These are phyloP conservation scores for Octodonta nipae DNA, from an alignment of 2,888 invertebrate genomes.

Conservation along the genomic window DNA sequence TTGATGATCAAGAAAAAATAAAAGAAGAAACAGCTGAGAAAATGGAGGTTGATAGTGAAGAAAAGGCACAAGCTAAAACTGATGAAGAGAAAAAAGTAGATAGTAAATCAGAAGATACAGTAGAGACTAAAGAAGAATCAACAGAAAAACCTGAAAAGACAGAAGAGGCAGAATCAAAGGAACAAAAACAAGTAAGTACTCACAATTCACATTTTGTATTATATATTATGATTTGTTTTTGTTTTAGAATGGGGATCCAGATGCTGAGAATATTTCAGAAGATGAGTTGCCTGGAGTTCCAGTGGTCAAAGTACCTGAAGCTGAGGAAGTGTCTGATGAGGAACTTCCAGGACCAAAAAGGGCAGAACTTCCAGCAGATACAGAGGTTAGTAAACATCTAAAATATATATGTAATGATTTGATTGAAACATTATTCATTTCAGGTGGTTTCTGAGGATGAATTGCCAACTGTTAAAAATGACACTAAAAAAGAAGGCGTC, in stretches of 20 bases:
- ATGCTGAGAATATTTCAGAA: conserved; percentile 74
- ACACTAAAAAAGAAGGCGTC: conserved; percentile 37
- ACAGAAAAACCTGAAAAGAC: background rate
- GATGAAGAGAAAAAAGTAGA: conserved; percentile 5
- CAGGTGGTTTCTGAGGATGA: conserved; percentile 64
- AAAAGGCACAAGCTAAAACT: conserved; percentile 7
- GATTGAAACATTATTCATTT: no score
- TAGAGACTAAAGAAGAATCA: background rate
- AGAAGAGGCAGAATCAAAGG: background rate
- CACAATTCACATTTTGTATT: background rate
- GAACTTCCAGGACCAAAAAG: conserved; percentile 59
- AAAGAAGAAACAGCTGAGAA: conserved; percentile 6
- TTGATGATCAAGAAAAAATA: conserved; percentile 8
- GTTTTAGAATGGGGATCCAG: conserved; percentile 47
- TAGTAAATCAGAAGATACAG: background rate
- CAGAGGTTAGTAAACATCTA: conserved; percentile 39
- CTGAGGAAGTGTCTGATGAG: conserved; percentile 69
- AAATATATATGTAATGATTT: no score
- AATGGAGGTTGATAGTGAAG: conserved; percentile 5
- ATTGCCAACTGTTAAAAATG: conserved; percentile 45
- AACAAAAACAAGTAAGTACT: background rate
- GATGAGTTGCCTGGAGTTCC: conserved; percentile 64
- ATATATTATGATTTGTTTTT: background rate
- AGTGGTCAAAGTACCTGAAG: conserved; percentile 67
- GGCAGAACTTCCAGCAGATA: conserved; percentile 57